A percentile compares a stretch with the other conserved stretches of the same genome.
These are phyloP conservation scores for Apis florea DNA, from an alignment of 1,140 invertebrate genomes.

Conservation along the genomic window DNA sequence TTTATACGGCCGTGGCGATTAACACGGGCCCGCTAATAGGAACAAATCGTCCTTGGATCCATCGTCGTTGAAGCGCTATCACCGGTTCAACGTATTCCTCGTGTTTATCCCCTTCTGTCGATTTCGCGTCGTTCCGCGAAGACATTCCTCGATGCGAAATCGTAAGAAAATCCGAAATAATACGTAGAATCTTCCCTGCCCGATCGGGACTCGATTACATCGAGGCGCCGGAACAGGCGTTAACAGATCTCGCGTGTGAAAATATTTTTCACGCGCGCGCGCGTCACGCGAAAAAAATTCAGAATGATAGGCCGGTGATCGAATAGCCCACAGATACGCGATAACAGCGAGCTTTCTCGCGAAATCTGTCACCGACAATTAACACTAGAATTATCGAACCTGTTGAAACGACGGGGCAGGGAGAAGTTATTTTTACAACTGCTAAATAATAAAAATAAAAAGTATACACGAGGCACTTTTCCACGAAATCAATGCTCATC, in stretches of 20 bases:
- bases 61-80: conserved; percentile 11
- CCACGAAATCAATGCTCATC: no score
- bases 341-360: conserved; percentile 2
- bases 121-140: background rate
- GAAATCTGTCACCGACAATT: conserved; percentile 51
- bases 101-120: background rate
- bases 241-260: conserved; percentile 6
- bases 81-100: background rate
- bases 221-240: background rate
- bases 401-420: background rate
- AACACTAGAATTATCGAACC: conserved; percentile 28
- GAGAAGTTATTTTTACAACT: conserved; percentile 31
- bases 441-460: no score
- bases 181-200: background rate
- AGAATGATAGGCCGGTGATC: conserved; percentile 19
- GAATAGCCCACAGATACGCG: conserved; percentile 6
- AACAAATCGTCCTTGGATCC: conserved; percentile 53
- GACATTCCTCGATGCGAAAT: background rate
- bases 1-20: conserved; percentile 48
- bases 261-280: conserved; percentile 15
- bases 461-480: no score
- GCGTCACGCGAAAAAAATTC: conserved; percentile 34
- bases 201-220: conserved; percentile 29
- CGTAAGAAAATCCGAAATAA: background rate
- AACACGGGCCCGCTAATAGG: conserved; percentile 52